A percentile compares a stretch with the other conserved stretches of the same genome.
phyloP scores from a whole-genome alignment of 1,140 invertebrate species.

The Drosophila auraria region DNA sequence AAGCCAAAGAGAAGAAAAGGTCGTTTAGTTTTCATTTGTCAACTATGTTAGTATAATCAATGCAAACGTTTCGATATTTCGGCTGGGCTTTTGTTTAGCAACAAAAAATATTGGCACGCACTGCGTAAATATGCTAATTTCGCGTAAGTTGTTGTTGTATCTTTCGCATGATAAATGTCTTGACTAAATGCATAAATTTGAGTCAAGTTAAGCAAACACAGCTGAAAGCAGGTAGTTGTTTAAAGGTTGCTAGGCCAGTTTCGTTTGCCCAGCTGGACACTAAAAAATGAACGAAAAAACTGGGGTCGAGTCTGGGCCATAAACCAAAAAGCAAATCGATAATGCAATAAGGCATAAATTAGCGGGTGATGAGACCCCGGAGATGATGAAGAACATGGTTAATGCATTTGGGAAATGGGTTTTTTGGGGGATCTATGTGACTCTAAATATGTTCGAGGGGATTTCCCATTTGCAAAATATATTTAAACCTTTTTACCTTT shows the following conservation, averaged over 20 bases:
- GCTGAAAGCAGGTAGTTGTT: slow-evolving; percentile 44
- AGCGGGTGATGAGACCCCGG: slow-evolving; percentile 37
- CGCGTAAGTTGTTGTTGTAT: slow-evolving; percentile 16
- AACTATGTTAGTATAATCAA: slow-evolving; percentile 42
- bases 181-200: slow-evolving; percentile 61
- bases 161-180: slow-evolving; percentile 60
- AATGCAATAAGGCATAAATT: slow-evolving; percentile 55
- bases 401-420: slow-evolving; percentile 14
- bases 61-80: slow-evolving; percentile 20
- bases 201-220: slow-evolving; percentile 39
- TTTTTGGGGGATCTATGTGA: neutral
- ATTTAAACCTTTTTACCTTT: too few relatives aligned
- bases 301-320: slow-evolving; percentile 23
- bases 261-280: slow-evolving; percentile 42
- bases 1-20: slow-evolving; percentile 40
- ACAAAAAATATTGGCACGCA: slow-evolving; percentile 59
- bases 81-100: slow-evolving; percentile 35
- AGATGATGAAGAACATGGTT: slow-evolving; percentile 10
- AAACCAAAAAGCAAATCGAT: slow-evolving; percentile 46
- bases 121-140: slow-evolving; percentile 50
- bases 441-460: neutral
- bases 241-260: slow-evolving; percentile 49
- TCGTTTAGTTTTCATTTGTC: slow-evolving; percentile 55
- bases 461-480: neutral
- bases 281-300: slow-evolving; percentile 6